These are phyloP conservation scores for Pangasius sanitwongsei DNA, from an alignment of 2,797 vertebrate species.

Conservation along the genomic window DNA sequence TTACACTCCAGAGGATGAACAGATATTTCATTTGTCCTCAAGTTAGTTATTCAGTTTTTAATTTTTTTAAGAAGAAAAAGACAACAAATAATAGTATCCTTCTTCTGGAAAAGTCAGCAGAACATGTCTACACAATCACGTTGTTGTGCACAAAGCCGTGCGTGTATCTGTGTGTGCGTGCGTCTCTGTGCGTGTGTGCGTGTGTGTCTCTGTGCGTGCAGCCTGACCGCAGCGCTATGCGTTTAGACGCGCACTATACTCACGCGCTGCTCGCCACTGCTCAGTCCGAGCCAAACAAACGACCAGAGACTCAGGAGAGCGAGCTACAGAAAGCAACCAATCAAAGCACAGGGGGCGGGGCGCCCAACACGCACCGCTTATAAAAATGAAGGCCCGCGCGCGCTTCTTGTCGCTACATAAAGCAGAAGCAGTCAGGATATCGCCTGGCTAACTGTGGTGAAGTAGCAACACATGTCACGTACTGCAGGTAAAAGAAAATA, in stretches of 20 bases:
- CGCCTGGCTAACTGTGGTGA: background rate
- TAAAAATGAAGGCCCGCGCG: background rate
- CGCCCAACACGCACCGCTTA: background rate
- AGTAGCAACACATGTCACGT: too few species aligned
- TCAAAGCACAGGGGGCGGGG: conserved; percentile 3
- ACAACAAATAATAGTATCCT: background rate
- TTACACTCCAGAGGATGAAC: background rate
- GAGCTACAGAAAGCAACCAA: conserved; percentile 17
- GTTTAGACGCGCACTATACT: background rate
- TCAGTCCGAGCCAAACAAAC: background rate
- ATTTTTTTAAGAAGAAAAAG: conserved; percentile 6
- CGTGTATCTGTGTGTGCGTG: background rate
- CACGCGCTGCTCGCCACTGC: background rate
- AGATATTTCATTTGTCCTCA: conserved; percentile 47
- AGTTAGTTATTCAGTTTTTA: background rate
- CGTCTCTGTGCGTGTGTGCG: background rate
- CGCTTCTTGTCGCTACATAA: background rate
- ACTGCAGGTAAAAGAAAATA: background rate
- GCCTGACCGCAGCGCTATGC: background rate
- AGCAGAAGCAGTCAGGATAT: background rate
- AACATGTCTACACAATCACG: conserved; percentile 18
- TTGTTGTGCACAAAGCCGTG: conserved; percentile 7
- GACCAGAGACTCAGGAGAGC: background rate
- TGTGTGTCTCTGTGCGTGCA: too few species aligned
- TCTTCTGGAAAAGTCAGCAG: conserved; percentile 16